phyloP scores from a whole-genome alignment of 1,140 invertebrate species.

The Drosophila eugracilis region DNA sequence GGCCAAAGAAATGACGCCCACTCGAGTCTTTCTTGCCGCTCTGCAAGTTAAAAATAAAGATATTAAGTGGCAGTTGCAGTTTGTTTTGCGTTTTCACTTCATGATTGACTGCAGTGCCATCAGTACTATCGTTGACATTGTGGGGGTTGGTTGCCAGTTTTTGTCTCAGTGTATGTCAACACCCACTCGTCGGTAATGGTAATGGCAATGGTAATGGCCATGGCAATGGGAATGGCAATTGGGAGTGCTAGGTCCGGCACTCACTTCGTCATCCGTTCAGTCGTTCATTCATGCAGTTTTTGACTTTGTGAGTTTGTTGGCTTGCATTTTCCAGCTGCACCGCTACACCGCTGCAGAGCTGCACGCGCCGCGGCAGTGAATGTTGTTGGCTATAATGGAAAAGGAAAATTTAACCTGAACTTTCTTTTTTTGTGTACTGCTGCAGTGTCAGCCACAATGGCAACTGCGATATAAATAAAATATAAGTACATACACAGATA shows the following conservation, averaged over 20 bases:
- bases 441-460: conserved; percentile 42
- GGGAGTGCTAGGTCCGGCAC: conserved; percentile 57
- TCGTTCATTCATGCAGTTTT: conserved; percentile 67
- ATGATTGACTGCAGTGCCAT: conserved; percentile 34
- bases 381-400: conserved; percentile 69
- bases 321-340: conserved; percentile 73
- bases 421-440: conserved; percentile 75
- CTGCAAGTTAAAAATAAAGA: conserved; percentile 60
- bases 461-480: conserved; percentile 77
- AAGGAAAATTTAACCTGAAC: conserved; percentile 79
- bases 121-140: conserved; percentile 40
- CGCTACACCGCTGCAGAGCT: conserved; percentile 31
- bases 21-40: conserved; percentile 20
- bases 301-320: conserved; percentile 51
- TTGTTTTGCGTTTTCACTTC: conserved; percentile 62
- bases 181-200: conserved; percentile 60
- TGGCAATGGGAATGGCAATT: conserved; percentile 47
- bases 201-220: conserved; percentile 49
- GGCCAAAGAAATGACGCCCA: conserved; percentile 48
- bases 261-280: conserved; percentile 56
- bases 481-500: conserved; percentile 48
- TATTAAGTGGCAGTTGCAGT: conserved; percentile 76
- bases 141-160: conserved; percentile 17
- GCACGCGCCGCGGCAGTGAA: conserved; percentile 63
- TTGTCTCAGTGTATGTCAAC: conserved; percentile 42